A percentile compares a stretch with the other conserved stretches of the same genome.
phyloP scores from a whole-genome alignment of 2,797 vertebrate genomes.

The Centropyge bicolor region DNA sequence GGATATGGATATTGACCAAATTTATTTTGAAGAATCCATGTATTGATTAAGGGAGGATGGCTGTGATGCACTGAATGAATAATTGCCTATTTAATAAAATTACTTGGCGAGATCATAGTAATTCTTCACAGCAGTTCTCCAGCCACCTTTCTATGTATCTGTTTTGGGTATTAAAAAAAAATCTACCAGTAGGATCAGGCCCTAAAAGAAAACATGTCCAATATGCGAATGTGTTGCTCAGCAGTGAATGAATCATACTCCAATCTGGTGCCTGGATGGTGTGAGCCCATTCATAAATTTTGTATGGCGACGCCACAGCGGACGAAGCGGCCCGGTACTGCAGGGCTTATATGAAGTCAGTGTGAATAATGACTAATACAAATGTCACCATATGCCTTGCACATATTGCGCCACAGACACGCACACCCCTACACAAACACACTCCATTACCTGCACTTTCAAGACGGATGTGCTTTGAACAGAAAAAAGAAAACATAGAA shows the following conservation, averaged over 20 bases:
- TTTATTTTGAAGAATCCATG: conserved; percentile 1
- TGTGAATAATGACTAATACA: conserved; percentile 65
- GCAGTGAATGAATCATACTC: conserved; percentile 51
- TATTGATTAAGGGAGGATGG: conserved; percentile 3
- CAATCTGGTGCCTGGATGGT: conserved; percentile 46
- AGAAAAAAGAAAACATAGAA: conserved; percentile 9
- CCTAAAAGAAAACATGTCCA: conserved; percentile 29
- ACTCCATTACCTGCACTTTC: conserved; percentile 13
- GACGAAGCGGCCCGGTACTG: conserved; percentile 42
- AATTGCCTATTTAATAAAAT: conserved; percentile 23
- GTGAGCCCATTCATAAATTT: conserved; percentile 59
- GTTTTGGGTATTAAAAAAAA: neutral
- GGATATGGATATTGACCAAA: neutral
- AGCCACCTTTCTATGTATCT: neutral
- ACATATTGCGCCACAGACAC: conserved; percentile 10
- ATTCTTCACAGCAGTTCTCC: conserved; percentile 12
- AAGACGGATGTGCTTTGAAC: conserved; percentile 12
- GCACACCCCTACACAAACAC: neutral
- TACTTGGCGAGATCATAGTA: conserved; percentile 8
- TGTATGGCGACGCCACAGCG: conserved; percentile 51
- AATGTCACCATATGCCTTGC: conserved; percentile 45
- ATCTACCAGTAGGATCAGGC: conserved; percentile 6
- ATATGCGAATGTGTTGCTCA: conserved; percentile 6
- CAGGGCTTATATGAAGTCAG: conserved; percentile 41
- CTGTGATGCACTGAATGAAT: conserved; percentile 5